Percentiles rank a stretch among this genome's conserved stretches.
These are phyloP conservation scores for Dryoscopus gambensis DNA, from an alignment of 2,113 vertebrate genomes.

Conservation along the genomic window DNA sequence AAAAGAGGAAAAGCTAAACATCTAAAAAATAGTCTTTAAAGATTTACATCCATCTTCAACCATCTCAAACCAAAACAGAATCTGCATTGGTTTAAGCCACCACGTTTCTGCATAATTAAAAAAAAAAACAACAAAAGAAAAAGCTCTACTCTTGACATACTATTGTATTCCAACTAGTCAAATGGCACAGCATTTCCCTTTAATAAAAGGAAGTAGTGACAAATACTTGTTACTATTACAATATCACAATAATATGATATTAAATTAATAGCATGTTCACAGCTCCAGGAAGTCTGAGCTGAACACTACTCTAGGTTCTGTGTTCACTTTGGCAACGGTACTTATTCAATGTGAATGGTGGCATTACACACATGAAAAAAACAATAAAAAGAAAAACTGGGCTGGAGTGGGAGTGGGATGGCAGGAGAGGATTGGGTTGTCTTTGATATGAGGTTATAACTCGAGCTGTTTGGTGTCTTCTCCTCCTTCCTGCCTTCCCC, in stretches of 20 bases:
- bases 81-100: conserved; percentile 27
- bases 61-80: conserved; percentile 11
- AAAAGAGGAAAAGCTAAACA: conserved; percentile 33
- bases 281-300: conserved; percentile 45
- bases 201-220: conserved; percentile 70
- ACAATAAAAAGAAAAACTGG: not conserved
- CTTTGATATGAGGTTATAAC: not conserved
- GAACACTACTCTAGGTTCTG: conserved; percentile 55
- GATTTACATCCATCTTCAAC: conserved; percentile 44
- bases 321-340: conserved; percentile 67
- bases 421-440: not conserved
- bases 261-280: conserved; percentile 67
- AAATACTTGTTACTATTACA: conserved; percentile 68
- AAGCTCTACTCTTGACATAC: conserved; percentile 15
- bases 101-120: conserved; percentile 18
- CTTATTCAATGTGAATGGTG: conserved; percentile 32
- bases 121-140: not conserved
- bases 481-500: not conserved
- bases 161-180: conserved; percentile 29
- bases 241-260: conserved; percentile 70
- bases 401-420: not conserved
- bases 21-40: conserved; percentile 53
- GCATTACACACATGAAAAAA: not conserved
- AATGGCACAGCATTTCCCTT: conserved; percentile 69
- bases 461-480: not conserved